phyloP scores from a whole-genome alignment of 2,888 invertebrate species.

The Hypomecis atomaria region DNA sequence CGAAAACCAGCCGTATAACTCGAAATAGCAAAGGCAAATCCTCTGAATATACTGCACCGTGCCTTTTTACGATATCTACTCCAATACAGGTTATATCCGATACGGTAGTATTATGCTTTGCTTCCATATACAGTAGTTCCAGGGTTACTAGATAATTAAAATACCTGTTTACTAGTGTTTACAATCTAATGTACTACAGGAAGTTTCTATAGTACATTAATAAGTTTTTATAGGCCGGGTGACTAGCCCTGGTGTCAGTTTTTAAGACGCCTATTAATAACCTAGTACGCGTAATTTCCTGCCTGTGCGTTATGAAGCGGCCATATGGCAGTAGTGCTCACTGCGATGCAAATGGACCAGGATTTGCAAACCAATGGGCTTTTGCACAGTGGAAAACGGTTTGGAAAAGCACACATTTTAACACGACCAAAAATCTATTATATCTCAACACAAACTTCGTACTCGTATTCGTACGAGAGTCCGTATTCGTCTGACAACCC shows the following conservation, averaged over 20 bases:
- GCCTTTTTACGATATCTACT: constrained; percentile 19
- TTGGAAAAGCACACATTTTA: no score
- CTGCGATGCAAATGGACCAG: no score
- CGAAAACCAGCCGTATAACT: constrained; percentile 8
- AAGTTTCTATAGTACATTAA: no score
- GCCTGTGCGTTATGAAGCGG: no score
- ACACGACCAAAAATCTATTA: background rate
- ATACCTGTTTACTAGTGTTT: background rate
- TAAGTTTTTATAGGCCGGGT: no score
- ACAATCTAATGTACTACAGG: no score
- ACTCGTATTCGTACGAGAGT: background rate
- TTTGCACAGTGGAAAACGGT: no score
- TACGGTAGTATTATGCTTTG: constrained; percentile 1
- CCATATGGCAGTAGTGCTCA: no score
- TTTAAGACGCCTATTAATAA: no score
- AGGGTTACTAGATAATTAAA: background rate
- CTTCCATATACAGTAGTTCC: constrained; percentile 5
- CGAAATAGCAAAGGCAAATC: constrained; percentile 23
- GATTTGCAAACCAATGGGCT: no score
- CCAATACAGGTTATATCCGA: constrained; percentile 15
- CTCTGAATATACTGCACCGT: constrained; percentile 14
- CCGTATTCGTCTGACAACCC: background rate
- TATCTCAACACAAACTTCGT: background rate
- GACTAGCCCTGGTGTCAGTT: no score
- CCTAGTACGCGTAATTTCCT: no score